Evolutionary conservation across 2,888 invertebrate genomes (phyloP).

Genomic region (Epinotia demarniana): DNA sequence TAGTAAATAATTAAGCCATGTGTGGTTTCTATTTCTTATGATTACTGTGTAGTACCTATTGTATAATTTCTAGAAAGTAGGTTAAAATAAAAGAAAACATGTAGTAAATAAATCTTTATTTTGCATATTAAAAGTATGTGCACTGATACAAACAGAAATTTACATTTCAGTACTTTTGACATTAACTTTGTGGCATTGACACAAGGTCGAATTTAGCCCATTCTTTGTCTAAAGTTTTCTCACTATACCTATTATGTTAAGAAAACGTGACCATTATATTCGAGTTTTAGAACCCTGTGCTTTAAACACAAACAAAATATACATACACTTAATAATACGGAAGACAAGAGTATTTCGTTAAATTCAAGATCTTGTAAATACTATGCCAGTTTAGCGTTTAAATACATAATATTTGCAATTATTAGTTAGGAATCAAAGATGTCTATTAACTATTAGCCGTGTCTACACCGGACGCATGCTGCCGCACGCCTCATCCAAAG

Average conservation of each 20-base stretch:
- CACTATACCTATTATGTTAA: not conserved
- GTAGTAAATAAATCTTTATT: slow-evolving; percentile 42
- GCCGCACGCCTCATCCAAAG: no score
- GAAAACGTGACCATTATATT: slow-evolving; percentile 10
- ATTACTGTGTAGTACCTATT: not conserved
- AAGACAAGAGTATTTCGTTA: slow-evolving; percentile 57
- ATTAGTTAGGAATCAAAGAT: not conserved
- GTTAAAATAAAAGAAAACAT: slow-evolving; percentile 8
- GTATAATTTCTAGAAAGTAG: not conserved
- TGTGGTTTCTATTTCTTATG: slow-evolving; percentile 8
- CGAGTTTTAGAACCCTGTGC: slow-evolving; percentile 36
- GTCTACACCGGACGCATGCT: no score
- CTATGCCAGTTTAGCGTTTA: not conserved
- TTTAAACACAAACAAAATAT: slow-evolving; percentile 37
- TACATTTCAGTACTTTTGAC: not conserved
- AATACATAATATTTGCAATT: not conserved
- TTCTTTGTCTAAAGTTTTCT: not conserved
- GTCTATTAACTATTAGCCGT: no score
- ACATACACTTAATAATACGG: slow-evolving; percentile 51
- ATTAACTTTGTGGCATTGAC: not conserved
- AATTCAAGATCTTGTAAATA: slow-evolving; percentile 37
- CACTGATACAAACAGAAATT: slow-evolving; percentile 30
- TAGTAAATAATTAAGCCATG: slow-evolving; percentile 6
- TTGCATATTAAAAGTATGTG: slow-evolving; percentile 33
- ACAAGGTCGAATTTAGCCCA: not conserved